phyloP scores from a whole-genome alignment of 2,888 invertebrate genomes.

The Eledona agricola region DNA sequence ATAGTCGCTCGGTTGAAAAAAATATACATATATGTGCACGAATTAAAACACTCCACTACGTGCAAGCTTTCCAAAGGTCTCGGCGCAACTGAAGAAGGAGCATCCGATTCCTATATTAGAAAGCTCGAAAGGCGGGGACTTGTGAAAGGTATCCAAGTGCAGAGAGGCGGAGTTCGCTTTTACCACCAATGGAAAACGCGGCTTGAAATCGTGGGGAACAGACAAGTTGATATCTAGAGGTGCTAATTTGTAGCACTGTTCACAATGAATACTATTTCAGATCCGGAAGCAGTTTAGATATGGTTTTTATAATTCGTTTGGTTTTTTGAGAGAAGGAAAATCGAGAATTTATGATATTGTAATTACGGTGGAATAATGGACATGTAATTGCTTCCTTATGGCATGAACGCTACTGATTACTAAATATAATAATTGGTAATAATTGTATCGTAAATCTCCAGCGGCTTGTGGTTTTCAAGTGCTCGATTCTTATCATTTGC shows the following conservation, averaged over 20 bases:
- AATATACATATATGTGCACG: not conserved
- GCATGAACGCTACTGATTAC: too few species aligned
- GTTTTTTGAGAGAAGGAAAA: too few species aligned
- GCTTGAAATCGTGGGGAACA: conserved; percentile 43
- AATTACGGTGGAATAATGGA: too few species aligned
- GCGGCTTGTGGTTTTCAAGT: too few species aligned
- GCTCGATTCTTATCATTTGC: too few species aligned
- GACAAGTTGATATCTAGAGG: conserved; percentile 42
- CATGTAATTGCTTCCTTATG: too few species aligned
- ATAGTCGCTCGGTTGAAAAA: conserved; percentile 4
- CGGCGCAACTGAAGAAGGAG: conserved; percentile 46
- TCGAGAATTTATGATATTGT: too few species aligned
- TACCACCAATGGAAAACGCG: conserved; percentile 28
- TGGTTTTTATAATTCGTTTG: too few species aligned
- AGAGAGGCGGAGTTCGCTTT: conserved; percentile 47
- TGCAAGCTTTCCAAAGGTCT: conserved; percentile 30
- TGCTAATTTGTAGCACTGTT: conserved; percentile 57
- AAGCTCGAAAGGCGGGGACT: conserved; percentile 49
- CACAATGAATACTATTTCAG: too few species aligned
- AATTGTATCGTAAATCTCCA: too few species aligned
- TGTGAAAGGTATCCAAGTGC: conserved; percentile 50
- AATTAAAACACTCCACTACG: conserved; percentile 12
- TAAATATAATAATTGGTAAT: too few species aligned
- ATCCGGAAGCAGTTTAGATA: too few species aligned
- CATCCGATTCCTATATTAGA: conserved; percentile 54